Base-by-base conservation (phyloP, 2,113 vertebrate species). In the Athene cunicularia region DNA sequence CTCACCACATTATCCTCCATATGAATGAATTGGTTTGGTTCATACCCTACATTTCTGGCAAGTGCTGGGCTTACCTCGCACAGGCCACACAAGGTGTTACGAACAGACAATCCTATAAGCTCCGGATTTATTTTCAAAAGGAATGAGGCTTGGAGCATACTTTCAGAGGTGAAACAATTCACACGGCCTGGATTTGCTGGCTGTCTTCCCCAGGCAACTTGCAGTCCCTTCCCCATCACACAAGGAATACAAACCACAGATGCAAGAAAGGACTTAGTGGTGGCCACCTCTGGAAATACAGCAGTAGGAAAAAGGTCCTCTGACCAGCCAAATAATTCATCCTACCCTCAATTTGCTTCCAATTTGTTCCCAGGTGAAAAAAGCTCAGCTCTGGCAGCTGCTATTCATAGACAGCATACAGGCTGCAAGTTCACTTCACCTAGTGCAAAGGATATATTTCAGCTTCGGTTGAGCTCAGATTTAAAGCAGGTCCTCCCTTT, bases 131-230 rank as follows among this genome's bases (percentile, higher is more conserved):
- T 84, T 85, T 85, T 75, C 35, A 49, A 64, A 92, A 81, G 52
- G 15, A 96, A 56, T 22, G 62, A 87, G 41, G 73, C 64, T 75
- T 19, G 18, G 18, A n/a, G 32, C 45, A 53, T 0, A 0, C 26
- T 83, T 63, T 50, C 52, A 62, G 68, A 59, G 50, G 50, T 18
- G 81, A 73, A 91, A 41, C 59, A 74, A 58, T 70, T n/a, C 63
- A 7, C 11, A 6, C 0, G 33, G 30, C 32, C 33, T 50, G 20
- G 26, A 84, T 75, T 22, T 0, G 0, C 28, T 27, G 37, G n/a
- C 45, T 76, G 9, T 71, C n/a, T 52, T 56, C n/a, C 52, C 52
- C 73, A 55, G 23, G 47, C 21, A 81, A 74, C 70, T 50, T 67
- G 45, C 53, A 73, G 41, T 39, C 12, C 35, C 41, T 52, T 59